Evolutionary conservation across 2,888 invertebrate genomes (phyloP).

Genomic region (Andrena hattorfiana): DNA sequence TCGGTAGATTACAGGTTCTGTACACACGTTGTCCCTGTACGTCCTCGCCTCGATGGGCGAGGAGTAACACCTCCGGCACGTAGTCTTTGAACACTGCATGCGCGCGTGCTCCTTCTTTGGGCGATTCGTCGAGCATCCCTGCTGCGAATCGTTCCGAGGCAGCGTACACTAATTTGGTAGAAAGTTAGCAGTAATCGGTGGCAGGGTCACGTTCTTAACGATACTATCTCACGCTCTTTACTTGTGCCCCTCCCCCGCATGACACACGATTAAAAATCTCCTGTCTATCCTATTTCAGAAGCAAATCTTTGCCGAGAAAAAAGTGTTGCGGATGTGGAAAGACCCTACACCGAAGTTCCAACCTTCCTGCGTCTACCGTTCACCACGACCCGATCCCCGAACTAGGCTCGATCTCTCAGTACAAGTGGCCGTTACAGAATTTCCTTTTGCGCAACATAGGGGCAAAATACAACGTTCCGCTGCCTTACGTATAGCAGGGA

Average conservation of each 20-base stretch:
- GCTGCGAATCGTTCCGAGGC: background rate
- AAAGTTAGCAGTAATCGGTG: background rate
- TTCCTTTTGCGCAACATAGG: constrained; percentile 74
- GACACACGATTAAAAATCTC: constrained; percentile 45
- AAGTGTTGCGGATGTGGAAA: constrained; percentile 75
- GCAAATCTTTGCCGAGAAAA: constrained; percentile 54
- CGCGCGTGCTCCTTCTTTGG: background rate
- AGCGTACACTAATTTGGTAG: constrained; percentile 22
- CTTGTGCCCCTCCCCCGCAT: constrained; percentile 25
- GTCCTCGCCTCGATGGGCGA: background rate
- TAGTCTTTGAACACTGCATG: constrained; percentile 43
- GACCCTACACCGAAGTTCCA: constrained; percentile 47
- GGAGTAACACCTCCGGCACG: background rate
- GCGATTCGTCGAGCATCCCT: background rate
- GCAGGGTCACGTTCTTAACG: background rate
- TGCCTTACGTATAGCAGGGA: background rate
- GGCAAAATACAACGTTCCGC: constrained; percentile 58
- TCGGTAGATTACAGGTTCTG: background rate
- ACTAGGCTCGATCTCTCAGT: constrained; percentile 56
- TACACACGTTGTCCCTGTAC: background rate
- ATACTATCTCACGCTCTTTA: constrained; percentile 6
- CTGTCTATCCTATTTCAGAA: constrained; percentile 64
- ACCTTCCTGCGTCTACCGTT: constrained; percentile 46
- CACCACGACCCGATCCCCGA: constrained; percentile 64
- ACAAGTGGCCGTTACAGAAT: constrained; percentile 73